phyloP scores from a whole-genome alignment of 2,797 vertebrate genomes.

The Simalia tracyae region DNA sequence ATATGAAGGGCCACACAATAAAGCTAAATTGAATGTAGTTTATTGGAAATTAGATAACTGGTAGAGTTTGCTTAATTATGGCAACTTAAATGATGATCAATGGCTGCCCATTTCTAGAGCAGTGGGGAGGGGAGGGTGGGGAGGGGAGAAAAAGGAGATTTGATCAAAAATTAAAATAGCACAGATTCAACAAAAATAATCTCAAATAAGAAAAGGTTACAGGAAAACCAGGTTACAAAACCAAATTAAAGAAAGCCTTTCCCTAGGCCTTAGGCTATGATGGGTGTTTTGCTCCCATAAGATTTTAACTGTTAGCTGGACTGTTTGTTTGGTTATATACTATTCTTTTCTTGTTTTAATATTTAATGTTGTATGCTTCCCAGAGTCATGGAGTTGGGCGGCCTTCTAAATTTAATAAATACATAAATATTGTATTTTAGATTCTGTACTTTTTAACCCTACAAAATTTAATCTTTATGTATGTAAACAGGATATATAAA shows the following conservation, averaged over 20 bases:
- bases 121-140: conserved; percentile 19
- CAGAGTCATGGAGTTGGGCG: neutral
- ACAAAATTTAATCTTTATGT: neutral
- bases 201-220: conserved; percentile 33
- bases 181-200: conserved; percentile 31
- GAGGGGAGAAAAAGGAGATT: neutral
- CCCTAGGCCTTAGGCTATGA: neutral
- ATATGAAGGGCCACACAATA: neutral
- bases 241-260: neutral
- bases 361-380: neutral
- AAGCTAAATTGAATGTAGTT: conserved; percentile 43
- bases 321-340: neutral
- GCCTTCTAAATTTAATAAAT: neutral
- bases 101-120: conserved; percentile 31
- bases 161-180: conserved; percentile 34
- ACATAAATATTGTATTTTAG: neutral
- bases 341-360: neutral
- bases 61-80: conserved; percentile 37
- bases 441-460: neutral
- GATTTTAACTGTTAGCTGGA: neutral
- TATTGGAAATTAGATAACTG: conserved; percentile 52
- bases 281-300: rapidly evolving
- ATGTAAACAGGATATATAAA: neutral
- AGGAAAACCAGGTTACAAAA: neutral
- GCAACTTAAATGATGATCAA: conserved; percentile 56